Evolutionary conservation across 1,140 invertebrate species (phyloP).

Genomic region (Sminthurinus signatus): DNA sequence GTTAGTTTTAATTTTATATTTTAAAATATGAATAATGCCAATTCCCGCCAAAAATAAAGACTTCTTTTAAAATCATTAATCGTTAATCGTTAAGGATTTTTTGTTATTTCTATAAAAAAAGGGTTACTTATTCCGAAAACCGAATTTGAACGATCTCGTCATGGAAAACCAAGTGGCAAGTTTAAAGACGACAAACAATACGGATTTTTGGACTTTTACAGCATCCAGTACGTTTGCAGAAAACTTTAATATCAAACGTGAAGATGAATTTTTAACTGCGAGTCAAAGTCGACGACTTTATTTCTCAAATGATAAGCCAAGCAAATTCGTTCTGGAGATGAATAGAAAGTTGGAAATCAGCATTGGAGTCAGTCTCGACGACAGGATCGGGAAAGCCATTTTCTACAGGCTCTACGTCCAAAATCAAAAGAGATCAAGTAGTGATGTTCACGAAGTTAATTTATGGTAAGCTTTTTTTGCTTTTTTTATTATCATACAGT

Average conservation of each 20-base stretch:
- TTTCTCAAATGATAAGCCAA: neutral
- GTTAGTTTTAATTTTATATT: too few species aligned
- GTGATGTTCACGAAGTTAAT: too few species aligned
- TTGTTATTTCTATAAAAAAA: too few species aligned
- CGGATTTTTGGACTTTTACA: neutral
- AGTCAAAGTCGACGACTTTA: neutral
- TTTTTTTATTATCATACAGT: too few species aligned
- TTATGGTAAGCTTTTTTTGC: too few species aligned
- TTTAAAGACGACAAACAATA: neutral
- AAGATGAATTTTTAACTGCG: neutral
- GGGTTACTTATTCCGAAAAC: slow-evolving; percentile 8
- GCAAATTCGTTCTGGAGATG: slow-evolving; percentile 3
- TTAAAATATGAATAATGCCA: too few species aligned
- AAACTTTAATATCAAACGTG: neutral
- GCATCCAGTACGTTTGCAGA: neutral
- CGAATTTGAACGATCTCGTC: neutral
- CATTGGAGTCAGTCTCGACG: neutral
- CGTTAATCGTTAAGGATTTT: too few species aligned
- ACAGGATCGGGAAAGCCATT: neutral
- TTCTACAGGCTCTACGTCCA: slow-evolving; percentile 10
- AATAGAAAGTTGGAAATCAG: neutral
- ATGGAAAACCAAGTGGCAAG: slow-evolving; percentile 9
- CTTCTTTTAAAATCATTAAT: too few species aligned
- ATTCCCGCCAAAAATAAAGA: too few species aligned
- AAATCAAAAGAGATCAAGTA: too few species aligned